Conservation (phyloP, 2,797 vertebrate genomes). For the Siniperca undulata region DNA sequence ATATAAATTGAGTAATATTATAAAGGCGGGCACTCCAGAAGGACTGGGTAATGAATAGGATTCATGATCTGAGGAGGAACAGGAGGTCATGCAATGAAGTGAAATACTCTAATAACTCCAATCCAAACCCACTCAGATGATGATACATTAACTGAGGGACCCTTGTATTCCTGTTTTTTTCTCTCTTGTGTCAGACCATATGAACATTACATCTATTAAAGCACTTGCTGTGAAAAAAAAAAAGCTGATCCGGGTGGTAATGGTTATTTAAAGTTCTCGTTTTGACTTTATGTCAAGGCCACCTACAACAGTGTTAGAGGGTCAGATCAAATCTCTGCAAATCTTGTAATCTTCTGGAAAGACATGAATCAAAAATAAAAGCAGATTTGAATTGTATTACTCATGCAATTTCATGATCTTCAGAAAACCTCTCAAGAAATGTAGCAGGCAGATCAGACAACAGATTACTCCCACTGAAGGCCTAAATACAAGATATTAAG, state of each 20-base stretch:
- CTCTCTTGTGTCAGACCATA: constrained; percentile 58
- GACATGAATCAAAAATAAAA: constrained; percentile 81
- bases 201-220: constrained; percentile 70
- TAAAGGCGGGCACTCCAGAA: constrained; percentile 91
- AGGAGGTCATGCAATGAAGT: constrained; percentile 94
- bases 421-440: constrained; percentile 82
- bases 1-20: constrained; percentile 99
- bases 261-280: constrained; percentile 84
- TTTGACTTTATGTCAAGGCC: constrained; percentile 78
- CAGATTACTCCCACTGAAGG: constrained; percentile 86
- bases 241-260: constrained; percentile 68
- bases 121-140: constrained; percentile 94
- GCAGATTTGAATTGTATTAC: constrained; percentile 90
- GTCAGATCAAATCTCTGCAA: constrained; percentile 84
- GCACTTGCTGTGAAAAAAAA: constrained; percentile 54
- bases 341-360: constrained; percentile 91
- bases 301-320: constrained; percentile 45
- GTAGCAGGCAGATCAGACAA: constrained; percentile 82
- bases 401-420: constrained; percentile 91
- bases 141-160: constrained; percentile 96
- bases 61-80: constrained; percentile 94
- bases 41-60: constrained; percentile 96
- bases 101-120: constrained; percentile 98
- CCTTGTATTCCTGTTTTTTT: constrained; percentile 87
- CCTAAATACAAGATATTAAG: constrained; percentile 92